Percentiles rank a stretch among this genome's conserved stretches.
Evolutionary conservation across 1,140 invertebrate genomes (phyloP).

Genomic region (Papilio helenus): DNA sequence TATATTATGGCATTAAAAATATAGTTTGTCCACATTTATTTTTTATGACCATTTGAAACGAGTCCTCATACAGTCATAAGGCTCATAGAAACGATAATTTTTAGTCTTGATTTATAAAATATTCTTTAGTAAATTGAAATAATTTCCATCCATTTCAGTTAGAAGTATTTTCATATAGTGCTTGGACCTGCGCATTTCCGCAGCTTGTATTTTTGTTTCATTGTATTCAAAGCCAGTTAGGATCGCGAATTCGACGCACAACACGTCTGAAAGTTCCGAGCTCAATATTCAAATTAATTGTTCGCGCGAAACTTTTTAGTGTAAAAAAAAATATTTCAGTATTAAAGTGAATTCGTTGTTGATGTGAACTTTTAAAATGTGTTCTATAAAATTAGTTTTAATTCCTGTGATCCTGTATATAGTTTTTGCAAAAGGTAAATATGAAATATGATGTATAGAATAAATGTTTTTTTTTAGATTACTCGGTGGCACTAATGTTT

Average conservation of each 20-base stretch:
- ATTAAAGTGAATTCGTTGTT: background rate
- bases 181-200: conserved; percentile 7
- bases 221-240: conserved; percentile 8
- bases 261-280: background rate
- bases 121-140: background rate
- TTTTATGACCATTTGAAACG: too few species aligned
- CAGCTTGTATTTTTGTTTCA: background rate
- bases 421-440: conserved; percentile 50
- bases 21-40: too few species aligned
- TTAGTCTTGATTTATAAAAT: too few species aligned
- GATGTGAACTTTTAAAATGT: conserved; percentile 41
- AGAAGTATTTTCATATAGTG: background rate
- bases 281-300: background rate
- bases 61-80: too few species aligned
- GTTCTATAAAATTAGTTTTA: conserved; percentile 41
- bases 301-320: conserved; percentile 1
- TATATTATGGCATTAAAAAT: too few species aligned
- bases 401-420: conserved; percentile 42
- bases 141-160: background rate
- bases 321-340: background rate
- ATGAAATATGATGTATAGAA: background rate
- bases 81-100: too few species aligned
- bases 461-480: too few species aligned
- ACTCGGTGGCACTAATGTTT: too few species aligned
- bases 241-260: background rate